These are phyloP conservation scores for Brachionus sp. DNA, from an alignment of 1,140 invertebrate species.

Conservation along the genomic window DNA sequence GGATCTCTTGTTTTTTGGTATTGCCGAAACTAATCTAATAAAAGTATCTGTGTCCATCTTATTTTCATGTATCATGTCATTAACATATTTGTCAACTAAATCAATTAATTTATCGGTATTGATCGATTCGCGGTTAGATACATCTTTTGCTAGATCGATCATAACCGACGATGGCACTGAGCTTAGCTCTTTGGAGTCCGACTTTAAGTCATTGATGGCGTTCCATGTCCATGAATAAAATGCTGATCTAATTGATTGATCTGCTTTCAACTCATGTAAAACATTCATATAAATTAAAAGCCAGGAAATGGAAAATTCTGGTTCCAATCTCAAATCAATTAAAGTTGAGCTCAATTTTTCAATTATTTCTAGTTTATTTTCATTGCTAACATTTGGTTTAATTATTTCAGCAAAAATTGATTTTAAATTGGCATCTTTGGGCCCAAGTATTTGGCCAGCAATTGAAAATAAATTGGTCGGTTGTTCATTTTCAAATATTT, in stretches of 20 bases:
- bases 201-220: conserved; percentile 1
- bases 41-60: conserved; percentile 54
- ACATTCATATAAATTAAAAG: conserved; percentile 31
- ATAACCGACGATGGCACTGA: conserved; percentile 8
- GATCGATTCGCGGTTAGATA: not conserved
- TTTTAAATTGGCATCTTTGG: conserved; percentile 10
- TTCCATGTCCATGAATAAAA: conserved; percentile 38
- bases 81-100: not conserved
- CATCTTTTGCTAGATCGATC: not conserved
- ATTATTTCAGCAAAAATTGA: conserved; percentile 9
- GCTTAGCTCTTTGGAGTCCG: not conserved
- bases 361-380: not conserved
- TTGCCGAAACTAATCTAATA: conserved; percentile 51
- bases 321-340: conserved; percentile 21
- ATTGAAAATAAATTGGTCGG: not conserved
- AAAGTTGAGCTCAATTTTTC: not conserved
- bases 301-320: conserved; percentile 40
- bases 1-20: conserved; percentile 50
- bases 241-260: not conserved
- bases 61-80: conserved; percentile 44
- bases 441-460: not conserved
- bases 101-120: conserved; percentile 9
- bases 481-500: not conserved
- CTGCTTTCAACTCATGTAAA: conserved; percentile 32
- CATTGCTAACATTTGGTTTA: not conserved